phyloP scores from a whole-genome alignment of 2,888 invertebrate genomes.

The Ypsolopha scabrella region DNA sequence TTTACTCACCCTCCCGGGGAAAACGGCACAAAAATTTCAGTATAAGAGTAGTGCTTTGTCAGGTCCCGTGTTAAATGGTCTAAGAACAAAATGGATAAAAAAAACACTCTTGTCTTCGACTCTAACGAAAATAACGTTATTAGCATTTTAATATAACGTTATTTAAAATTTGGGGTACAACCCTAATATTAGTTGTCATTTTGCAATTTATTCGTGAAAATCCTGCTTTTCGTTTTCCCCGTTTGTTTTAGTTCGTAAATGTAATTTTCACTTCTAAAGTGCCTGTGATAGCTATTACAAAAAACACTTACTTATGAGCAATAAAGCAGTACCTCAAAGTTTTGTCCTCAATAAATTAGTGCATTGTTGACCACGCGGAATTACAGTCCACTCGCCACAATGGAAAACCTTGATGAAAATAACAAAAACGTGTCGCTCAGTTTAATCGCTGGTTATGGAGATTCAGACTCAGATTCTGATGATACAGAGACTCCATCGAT shows the following conservation, averaged over 20 bases:
- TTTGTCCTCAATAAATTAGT: not conserved
- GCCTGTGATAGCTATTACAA: not conserved
- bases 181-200: slow-evolving; percentile 8
- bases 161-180: too few relatives aligned
- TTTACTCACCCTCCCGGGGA: too few relatives aligned
- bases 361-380: slow-evolving; percentile 2
- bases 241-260: not conserved
- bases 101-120: too few relatives aligned
- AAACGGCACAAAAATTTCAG: too few relatives aligned
- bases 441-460: slow-evolving; percentile 58
- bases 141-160: too few relatives aligned
- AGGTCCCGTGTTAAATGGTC: too few relatives aligned
- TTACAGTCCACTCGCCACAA: slow-evolving; percentile 21
- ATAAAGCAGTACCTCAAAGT: not conserved
- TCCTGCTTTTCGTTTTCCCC: slow-evolving; percentile 7
- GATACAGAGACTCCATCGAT: slow-evolving; percentile 41
- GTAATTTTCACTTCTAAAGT: not conserved
- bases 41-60: too few relatives aligned
- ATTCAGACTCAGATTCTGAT: slow-evolving; percentile 58
- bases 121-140: too few relatives aligned
- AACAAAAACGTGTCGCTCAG: slow-evolving; percentile 61
- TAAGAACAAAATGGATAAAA: too few relatives aligned
- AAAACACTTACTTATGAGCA: not conserved
- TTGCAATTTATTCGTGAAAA: slow-evolving; percentile 4
- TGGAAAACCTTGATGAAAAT: slow-evolving; percentile 55